Conservation (phyloP, 2,113 vertebrate species). For the Oreotrochilus melanogaster region DNA sequence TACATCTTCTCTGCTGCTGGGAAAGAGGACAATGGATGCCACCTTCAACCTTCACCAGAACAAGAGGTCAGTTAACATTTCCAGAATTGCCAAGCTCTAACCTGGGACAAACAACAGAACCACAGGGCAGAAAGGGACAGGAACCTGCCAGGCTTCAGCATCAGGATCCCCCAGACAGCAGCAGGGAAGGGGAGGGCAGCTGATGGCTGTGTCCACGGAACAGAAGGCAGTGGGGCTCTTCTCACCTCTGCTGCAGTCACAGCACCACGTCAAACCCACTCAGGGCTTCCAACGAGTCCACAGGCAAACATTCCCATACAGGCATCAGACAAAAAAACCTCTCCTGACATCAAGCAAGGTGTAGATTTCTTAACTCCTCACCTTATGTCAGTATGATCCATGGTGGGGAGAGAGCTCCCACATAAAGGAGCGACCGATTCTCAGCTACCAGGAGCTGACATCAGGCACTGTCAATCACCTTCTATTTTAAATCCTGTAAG, state of each 20-base stretch:
- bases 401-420: fast-evolving
- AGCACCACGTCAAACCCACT: not conserved
- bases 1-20: not conserved
- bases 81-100: fast-evolving
- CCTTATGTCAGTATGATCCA: fast-evolving
- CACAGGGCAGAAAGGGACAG: fast-evolving
- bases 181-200: too few relatives aligned
- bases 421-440: fast-evolving
- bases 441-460: fast-evolving
- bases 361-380: not conserved
- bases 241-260: not conserved
- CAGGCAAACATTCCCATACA: not conserved
- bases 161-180: fast-evolving
- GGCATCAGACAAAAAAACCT: not conserved
- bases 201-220: too few relatives aligned
- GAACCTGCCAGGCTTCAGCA: fast-evolving
- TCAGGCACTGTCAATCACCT: fast-evolving
- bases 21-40: fast-evolving
- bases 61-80: fast-evolving
- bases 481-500: fast-evolving
- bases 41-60: not conserved
- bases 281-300: not conserved
- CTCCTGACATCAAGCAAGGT: not conserved
- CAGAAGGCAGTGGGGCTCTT: not conserved
- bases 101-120: fast-evolving